Percentiles rank a stretch among this genome's conserved stretches.
Evolutionary conservation across 2,797 vertebrate species (phyloP).

Genomic region (Mormyrus hasselquistii): DNA sequence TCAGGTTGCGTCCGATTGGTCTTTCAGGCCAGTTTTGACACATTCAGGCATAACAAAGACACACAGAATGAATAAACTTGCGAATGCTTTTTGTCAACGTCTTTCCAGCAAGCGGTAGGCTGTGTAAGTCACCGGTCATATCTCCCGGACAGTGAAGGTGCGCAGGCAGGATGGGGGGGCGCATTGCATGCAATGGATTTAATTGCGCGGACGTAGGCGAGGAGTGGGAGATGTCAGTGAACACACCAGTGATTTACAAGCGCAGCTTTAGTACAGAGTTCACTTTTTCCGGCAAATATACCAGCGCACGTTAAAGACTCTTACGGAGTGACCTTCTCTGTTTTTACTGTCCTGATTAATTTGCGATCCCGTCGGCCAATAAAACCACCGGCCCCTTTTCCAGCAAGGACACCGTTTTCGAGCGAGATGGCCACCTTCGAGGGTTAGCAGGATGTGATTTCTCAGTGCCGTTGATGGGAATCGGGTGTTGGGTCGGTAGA

Average conservation of each 20-base stretch:
- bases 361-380: background rate
- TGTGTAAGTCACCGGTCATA: background rate
- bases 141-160: background rate
- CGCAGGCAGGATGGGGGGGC: background rate
- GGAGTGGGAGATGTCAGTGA: background rate
- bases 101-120: background rate
- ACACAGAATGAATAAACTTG: background rate
- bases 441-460: background rate
- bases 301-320: background rate
- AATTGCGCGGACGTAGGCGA: background rate
- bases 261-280: background rate
- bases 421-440: background rate
- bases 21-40: background rate
- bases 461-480: background rate
- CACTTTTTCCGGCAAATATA: background rate
- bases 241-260: background rate
- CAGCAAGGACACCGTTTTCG: background rate
- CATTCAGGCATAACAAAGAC: background rate
- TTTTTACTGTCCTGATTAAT: constrained; percentile 8
- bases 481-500: background rate
- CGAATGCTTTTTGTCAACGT: background rate
- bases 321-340: background rate
- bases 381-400: background rate
- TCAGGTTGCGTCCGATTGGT: background rate
- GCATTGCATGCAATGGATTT: background rate